Base-by-base conservation (phyloP, 2,888 invertebrate species). In the Anarsia innoxiella region DNA sequence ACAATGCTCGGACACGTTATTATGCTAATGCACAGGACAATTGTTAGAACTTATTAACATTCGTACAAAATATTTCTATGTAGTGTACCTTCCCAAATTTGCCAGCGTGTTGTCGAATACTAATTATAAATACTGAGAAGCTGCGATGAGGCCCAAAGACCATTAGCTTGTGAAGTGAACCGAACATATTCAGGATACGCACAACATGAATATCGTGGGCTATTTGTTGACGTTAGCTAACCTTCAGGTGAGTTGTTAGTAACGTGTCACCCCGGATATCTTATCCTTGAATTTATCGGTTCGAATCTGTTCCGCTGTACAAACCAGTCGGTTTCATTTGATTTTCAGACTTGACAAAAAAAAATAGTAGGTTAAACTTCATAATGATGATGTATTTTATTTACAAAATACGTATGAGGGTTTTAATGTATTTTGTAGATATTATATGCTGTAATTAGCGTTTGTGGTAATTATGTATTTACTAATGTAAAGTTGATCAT, bases 51-150 rank as follows among this genome's bases (percentile, higher is more conserved):
- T 51, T 54, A 66, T 63, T 67, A 54, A 48, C 56, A 69, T 69
- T 53, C 38, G 34, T 33, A 60, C 59, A 65, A 61, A 59, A 60
- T 51, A 47, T 57, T 53, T 48, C 42, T 33, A 46, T 39, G 42
- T 44, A 41, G 41, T 45, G 46, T 37, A 44, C 48, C 51, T 51
- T 54, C 48, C 42, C 46, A 52, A 62, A 57, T 63, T 59, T 44
- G 56, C 58, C 54, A 56, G 53, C 55, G 53, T 53, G 43, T 45
- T 44, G 42, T 25, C 44, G 56, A 63, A 66, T 62, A 64, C 45
- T 45, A 64, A 66, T 62, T 62, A 69, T 68, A 62, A 56, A 61
- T 66, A 59, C 52, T 44, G 49, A 39, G 55, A 52, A 57, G 32
- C 35, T 16, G 27, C 27, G 4, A 19, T 13, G 25, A 32, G 37